phyloP scores from a whole-genome alignment of 2,888 invertebrate species.

The Morpho helenor region DNA sequence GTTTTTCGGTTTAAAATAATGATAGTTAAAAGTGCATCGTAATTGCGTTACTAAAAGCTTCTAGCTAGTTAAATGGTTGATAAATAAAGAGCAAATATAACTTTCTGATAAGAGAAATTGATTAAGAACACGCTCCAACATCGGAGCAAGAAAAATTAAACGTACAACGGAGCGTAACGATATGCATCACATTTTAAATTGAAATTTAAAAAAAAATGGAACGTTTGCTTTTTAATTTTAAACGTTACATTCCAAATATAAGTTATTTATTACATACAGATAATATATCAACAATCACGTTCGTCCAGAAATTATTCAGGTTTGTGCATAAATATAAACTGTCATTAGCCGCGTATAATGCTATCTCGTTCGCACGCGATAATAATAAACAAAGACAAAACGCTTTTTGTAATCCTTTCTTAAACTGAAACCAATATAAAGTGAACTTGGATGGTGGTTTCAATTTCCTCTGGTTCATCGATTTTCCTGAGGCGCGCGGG shows the following conservation, averaged over 20 bases:
- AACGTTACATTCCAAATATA: conserved; percentile 11
- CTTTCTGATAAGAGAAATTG: conserved; percentile 1
- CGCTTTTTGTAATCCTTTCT: conserved; percentile 42
- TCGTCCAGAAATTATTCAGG: conserved; percentile 33
- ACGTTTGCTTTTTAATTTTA: conserved; percentile 8
- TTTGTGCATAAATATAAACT: conserved; percentile 40
- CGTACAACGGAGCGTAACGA: not conserved
- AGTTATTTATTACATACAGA: conserved; percentile 19
- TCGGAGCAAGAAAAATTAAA: not conserved
- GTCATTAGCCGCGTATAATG: conserved; percentile 35
- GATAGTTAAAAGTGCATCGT: too few relatives aligned
- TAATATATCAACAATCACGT: conserved; percentile 30
- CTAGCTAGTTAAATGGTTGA: too few relatives aligned
- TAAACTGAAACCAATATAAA: conserved; percentile 32
- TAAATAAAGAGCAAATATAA: too few relatives aligned
- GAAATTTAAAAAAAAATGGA: not conserved
- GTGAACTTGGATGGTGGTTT: conserved; percentile 30
- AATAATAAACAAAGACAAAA: conserved; percentile 61
- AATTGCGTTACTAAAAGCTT: too few relatives aligned
- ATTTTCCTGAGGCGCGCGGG: conserved; percentile 31
- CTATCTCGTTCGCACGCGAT: conserved; percentile 45
- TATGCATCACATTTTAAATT: not conserved
- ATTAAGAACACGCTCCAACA: not conserved
- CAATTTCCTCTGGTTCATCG: conserved; percentile 27
- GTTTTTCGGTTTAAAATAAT: too few relatives aligned